These are phyloP conservation scores for Dromococcyx pavoninus DNA, from an alignment of 2,797 vertebrate genomes.

Conservation along the genomic window DNA sequence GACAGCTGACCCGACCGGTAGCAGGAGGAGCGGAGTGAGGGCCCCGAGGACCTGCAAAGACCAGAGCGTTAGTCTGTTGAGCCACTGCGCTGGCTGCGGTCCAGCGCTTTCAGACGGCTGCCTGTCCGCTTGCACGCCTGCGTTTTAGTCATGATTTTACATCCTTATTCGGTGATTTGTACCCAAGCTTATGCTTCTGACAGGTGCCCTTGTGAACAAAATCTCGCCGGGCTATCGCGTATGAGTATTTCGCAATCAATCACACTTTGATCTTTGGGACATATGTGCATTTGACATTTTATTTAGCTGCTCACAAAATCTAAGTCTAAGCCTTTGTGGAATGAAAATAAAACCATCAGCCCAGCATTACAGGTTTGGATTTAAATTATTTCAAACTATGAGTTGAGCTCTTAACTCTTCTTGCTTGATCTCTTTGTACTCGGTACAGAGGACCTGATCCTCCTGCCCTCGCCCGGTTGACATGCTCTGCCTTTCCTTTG, in stretches of 20 bases:
- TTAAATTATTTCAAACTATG: constrained; percentile 20
- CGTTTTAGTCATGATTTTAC: constrained; percentile 59
- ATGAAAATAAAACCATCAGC: constrained; percentile 37
- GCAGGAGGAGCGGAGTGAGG: constrained; percentile 46
- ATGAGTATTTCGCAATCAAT: constrained; percentile 68
- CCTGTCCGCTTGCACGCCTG: constrained; percentile 46
- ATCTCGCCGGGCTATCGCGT: constrained; percentile 43
- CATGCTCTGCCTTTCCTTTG: not conserved
- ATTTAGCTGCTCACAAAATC: constrained; percentile 50
- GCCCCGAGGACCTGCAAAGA: constrained; percentile 38
- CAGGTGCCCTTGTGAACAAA: constrained; percentile 71
- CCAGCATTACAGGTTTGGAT: not conserved
- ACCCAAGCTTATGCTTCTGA: constrained; percentile 66
- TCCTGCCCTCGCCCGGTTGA: not conserved
- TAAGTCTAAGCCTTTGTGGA: constrained; percentile 52
- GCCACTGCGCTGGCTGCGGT: constrained; percentile 47
- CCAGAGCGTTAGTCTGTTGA: constrained; percentile 47
- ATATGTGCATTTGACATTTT: constrained; percentile 56
- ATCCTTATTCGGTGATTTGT: constrained; percentile 64
- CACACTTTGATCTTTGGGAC: constrained; percentile 62
- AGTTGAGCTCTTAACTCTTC: not conserved
- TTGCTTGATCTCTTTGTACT: not conserved
- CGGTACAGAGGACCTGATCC: not conserved
- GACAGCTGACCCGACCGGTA: constrained; percentile 57
- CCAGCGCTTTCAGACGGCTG: constrained; percentile 57